phyloP scores from a whole-genome alignment of 2,888 invertebrate genomes.

The Andrena dorsata region DNA sequence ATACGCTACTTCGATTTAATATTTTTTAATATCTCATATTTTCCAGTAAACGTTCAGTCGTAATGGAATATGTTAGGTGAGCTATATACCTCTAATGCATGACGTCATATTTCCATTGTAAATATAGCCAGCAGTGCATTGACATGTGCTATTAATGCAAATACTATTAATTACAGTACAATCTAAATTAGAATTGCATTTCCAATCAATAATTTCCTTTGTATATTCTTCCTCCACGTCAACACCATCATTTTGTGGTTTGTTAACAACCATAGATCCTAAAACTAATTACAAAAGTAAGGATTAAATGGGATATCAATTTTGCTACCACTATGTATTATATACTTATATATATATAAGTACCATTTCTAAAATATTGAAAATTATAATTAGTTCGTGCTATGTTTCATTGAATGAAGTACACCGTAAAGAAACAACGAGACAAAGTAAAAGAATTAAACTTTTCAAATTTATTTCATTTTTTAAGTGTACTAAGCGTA shows the following conservation, averaged over 20 bases:
- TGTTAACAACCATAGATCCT: neutral
- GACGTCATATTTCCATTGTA: constrained; percentile 68
- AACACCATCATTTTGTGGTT: neutral
- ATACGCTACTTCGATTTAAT: neutral
- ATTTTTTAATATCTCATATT: neutral
- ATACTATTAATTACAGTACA: constrained; percentile 64
- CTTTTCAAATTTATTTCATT: no score
- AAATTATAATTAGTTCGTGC: no score
- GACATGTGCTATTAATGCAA: constrained; percentile 68
- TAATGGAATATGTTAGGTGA: neutral
- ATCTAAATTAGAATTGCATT: constrained; percentile 56
- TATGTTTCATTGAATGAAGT: no score
- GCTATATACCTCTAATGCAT: constrained; percentile 72
- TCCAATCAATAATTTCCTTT: constrained; percentile 36
- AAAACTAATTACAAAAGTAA: neutral
- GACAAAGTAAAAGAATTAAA: no score
- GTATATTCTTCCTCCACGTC: neutral
- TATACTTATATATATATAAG: no score
- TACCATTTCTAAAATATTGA: no score
- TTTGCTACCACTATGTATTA: no score
- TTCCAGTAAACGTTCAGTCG: neutral
- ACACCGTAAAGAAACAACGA: no score
- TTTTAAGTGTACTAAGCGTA: neutral
- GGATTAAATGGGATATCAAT: neutral
- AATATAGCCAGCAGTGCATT: constrained; percentile 67